These are phyloP conservation scores for Delphinapterus leucas DNA, from an alignment of 2,113 vertebrate genomes.

Conservation along the genomic window DNA sequence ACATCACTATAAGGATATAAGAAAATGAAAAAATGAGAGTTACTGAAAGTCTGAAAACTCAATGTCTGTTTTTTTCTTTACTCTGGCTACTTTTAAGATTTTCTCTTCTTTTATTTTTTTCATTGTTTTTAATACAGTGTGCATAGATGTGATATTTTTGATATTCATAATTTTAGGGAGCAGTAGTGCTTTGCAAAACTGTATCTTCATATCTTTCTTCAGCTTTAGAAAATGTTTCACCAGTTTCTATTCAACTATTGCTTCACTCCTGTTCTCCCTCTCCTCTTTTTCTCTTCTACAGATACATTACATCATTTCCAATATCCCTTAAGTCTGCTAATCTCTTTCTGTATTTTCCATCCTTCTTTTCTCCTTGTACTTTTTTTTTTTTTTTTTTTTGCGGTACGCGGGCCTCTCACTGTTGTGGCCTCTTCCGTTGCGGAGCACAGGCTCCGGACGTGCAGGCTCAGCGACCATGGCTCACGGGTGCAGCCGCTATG, in stretches of 20 bases:
- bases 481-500: accelerated
- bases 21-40: not conserved
- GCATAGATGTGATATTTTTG: not conserved
- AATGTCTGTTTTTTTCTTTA: not conserved
- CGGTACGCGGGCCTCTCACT: no score
- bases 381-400: no score
- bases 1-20: not conserved
- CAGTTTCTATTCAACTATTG: not conserved
- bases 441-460: no score
- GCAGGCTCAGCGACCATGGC: no score
- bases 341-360: not conserved
- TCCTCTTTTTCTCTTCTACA: not conserved
- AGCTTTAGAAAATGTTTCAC: not conserved
- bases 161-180: not conserved
- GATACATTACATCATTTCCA: not conserved
- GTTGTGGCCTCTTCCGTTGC: no score
- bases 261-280: not conserved
- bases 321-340: not conserved
- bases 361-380: not conserved
- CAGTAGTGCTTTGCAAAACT: not conserved
- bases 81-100: not conserved
- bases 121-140: not conserved
- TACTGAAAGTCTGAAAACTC: not conserved
- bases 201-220: not conserved
- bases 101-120: not conserved